Evolutionary conservation across 2,888 invertebrate species (phyloP).

Genomic region (Erynnis tages): DNA sequence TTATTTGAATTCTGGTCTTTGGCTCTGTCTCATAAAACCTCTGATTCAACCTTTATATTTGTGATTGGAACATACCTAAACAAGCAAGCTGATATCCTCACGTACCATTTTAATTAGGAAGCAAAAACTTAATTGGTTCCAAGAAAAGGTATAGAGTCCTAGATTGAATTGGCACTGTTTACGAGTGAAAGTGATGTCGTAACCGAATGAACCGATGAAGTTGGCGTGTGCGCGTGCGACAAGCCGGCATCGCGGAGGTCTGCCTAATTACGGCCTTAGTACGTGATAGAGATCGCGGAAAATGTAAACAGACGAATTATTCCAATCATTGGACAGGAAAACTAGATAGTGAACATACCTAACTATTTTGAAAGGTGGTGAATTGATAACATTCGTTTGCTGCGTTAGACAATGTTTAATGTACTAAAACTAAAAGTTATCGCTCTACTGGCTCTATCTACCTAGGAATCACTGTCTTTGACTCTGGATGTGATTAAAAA

Average conservation of each 20-base stretch:
- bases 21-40: no score
- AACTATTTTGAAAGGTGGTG: no score
- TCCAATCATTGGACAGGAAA: constrained; percentile 15
- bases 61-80: no score
- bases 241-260: constrained; percentile 38
- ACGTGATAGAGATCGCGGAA: constrained; percentile 28
- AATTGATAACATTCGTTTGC: no score
- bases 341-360: not conserved
- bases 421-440: no score
- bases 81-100: not conserved
- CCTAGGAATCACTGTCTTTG: no score
- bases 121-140: constrained; percentile 2
- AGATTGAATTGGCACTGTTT: constrained; percentile 33
- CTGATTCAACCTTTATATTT: no score
- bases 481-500: no score
- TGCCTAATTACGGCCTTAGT: constrained; percentile 36
- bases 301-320: constrained; percentile 17
- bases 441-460: no score
- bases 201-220: constrained; percentile 44
- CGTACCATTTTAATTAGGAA: constrained; percentile 16
- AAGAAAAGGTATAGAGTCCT: constrained; percentile 29
- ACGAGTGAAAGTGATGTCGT: constrained; percentile 74
- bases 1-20: no score
- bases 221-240: constrained; percentile 42
- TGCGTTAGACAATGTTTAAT: no score